phyloP scores from a whole-genome alignment of 2,797 vertebrate genomes.

The Anguilla anguilla region DNA sequence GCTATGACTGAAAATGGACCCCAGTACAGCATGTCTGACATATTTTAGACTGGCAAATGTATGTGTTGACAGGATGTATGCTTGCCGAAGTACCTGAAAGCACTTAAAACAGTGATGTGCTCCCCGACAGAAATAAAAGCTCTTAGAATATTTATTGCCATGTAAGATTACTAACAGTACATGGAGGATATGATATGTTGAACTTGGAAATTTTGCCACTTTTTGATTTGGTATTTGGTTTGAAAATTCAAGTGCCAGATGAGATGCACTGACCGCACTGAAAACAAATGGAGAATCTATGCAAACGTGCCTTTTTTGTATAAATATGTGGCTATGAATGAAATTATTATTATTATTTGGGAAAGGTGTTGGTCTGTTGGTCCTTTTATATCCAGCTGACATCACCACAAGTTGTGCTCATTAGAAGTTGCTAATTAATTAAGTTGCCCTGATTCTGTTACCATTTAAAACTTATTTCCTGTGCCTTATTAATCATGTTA shows the following conservation, averaged over 20 bases:
- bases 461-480: background rate
- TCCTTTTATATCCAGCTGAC: background rate
- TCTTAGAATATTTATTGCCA: background rate
- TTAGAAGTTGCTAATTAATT: background rate
- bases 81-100: background rate
- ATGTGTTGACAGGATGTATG: background rate
- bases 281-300: background rate
- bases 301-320: background rate
- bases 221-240: background rate
- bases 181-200: background rate
- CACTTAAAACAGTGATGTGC: background rate
- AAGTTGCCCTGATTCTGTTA: background rate
- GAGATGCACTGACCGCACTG: background rate
- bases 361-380: background rate
- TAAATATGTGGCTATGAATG: background rate
- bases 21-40: background rate
- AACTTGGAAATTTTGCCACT: background rate
- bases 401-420: background rate
- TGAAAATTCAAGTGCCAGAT: background rate
- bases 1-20: background rate
- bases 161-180: background rate
- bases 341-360: background rate
- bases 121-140: background rate
- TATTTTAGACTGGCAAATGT: no score
- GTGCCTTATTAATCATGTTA: background rate